A percentile compares a stretch with the other conserved stretches of the same genome.
Conservation (phyloP, 2,888 invertebrate species). For the Lottia scabra region DNA sequence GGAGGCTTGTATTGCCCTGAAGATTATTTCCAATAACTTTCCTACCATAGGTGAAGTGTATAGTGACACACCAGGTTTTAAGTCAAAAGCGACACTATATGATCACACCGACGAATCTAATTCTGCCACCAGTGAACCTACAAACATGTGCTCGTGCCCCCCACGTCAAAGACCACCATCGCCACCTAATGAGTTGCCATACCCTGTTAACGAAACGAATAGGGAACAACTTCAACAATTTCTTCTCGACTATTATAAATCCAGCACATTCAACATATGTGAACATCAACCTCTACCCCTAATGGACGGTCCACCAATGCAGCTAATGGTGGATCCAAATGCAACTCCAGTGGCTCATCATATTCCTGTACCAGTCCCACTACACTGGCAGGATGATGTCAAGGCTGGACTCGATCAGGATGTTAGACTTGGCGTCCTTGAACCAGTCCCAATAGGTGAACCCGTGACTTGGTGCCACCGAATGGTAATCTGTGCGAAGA, state of each 20-base stretch:
- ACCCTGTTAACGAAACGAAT: constrained; percentile 37
- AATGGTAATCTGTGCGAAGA: constrained; percentile 35
- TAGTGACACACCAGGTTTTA: not conserved
- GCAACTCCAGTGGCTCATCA: constrained; percentile 44
- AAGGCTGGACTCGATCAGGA: constrained; percentile 46
- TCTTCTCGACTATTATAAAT: constrained; percentile 38
- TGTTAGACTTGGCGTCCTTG: constrained; percentile 40
- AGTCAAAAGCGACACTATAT: too few species aligned
- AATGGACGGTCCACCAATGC: constrained; percentile 39
- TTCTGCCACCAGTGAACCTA: too few species aligned
- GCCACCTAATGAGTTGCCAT: constrained; percentile 32
- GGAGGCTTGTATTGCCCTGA: constrained; percentile 42
- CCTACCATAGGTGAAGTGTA: constrained; percentile 22
- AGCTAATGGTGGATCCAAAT: constrained; percentile 40
- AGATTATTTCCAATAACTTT: constrained; percentile 39
- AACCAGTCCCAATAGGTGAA: constrained; percentile 37
- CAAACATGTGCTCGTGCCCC: too few species aligned
- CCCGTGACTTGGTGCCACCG: constrained; percentile 46
- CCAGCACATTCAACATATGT: constrained; percentile 50
- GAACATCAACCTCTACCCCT: constrained; percentile 42
- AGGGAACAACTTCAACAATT: constrained; percentile 28
- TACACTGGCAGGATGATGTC: constrained; percentile 47
- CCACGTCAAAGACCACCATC: constrained; percentile 8
- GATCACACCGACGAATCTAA: too few species aligned
- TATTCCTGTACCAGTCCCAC: constrained; percentile 48